phyloP scores from a whole-genome alignment of 1,140 invertebrate genomes.

The Octopus sinensis region DNA sequence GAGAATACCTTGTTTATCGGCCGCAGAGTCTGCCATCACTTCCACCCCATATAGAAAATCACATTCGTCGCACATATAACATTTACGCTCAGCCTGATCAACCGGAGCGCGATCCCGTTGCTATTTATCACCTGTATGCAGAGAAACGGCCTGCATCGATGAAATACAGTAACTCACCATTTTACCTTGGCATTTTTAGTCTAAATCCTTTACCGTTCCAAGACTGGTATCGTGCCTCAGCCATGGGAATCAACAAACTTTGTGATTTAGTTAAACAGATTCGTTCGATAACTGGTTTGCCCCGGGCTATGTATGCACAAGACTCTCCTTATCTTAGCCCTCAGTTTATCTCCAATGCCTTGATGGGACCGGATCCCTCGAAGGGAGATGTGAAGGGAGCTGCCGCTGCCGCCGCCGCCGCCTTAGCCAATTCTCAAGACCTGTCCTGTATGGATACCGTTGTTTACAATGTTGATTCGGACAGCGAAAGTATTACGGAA shows the following conservation, averaged over 20 bases:
- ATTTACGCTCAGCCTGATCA: conserved; percentile 36
- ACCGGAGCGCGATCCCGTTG: conserved; percentile 42
- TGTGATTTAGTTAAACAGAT: conserved; percentile 50
- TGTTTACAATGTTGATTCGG: neutral
- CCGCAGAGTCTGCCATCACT: conserved; percentile 11
- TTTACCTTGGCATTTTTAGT: conserved; percentile 41
- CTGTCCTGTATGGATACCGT: neutral
- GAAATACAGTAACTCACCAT: conserved; percentile 43
- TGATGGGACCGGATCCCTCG: conserved; percentile 15
- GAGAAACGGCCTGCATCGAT: conserved; percentile 39
- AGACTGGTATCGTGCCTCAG: conserved; percentile 44
- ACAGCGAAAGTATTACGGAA: conserved; percentile 3
- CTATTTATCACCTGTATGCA: conserved; percentile 48
- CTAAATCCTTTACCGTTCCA: conserved; percentile 37
- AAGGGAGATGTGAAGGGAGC: conserved; percentile 13
- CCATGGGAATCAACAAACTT: conserved; percentile 50
- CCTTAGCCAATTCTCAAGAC: neutral
- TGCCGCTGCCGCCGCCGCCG: neutral
- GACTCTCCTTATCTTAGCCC: neutral
- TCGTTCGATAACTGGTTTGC: conserved; percentile 42
- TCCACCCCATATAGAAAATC: neutral
- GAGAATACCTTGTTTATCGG: conserved; percentile 42
- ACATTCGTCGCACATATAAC: neutral
- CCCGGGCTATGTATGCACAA: neutral
- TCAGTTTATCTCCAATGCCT: conserved; percentile 8